Evolutionary conservation across 2,113 vertebrate species (phyloP).

Genomic region (Crotophaga sulcirostris): DNA sequence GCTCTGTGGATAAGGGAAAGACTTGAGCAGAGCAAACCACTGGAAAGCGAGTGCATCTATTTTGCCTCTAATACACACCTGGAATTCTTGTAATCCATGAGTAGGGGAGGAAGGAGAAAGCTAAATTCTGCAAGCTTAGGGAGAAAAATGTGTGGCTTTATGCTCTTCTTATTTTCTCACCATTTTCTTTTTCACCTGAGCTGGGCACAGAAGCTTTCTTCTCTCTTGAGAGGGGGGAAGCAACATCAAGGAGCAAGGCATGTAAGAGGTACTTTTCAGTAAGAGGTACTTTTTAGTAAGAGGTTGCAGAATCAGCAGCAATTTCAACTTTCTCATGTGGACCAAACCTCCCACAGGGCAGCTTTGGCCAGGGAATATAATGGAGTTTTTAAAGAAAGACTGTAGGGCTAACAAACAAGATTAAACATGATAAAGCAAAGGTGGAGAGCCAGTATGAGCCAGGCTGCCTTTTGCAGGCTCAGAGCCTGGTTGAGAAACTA

Average conservation of each 20-base stretch:
- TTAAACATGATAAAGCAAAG: neutral
- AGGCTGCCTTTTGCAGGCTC: neutral
- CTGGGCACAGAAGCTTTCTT: neutral
- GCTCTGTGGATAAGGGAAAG: neutral
- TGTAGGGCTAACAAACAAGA: neutral
- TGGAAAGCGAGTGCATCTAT: neutral
- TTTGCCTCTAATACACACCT: neutral
- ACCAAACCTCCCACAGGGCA: neutral
- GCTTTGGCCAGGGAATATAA: neutral
- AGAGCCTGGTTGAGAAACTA: neutral
- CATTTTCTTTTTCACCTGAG: neutral
- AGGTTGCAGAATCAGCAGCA: neutral
- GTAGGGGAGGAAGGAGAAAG: neutral
- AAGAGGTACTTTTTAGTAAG: neutral
- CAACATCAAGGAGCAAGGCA: neutral
- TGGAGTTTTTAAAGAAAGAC: neutral
- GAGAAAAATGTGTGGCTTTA: neutral
- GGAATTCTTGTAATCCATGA: neutral
- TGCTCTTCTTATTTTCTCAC: neutral
- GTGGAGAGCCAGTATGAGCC: neutral
- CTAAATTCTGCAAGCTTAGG: neutral
- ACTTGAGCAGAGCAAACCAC: neutral
- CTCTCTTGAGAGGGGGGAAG: neutral
- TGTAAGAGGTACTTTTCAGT: fast-evolving
- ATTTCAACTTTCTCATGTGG: neutral